phyloP scores from a whole-genome alignment of 1,140 invertebrate genomes.

The Hetaerina americana region DNA sequence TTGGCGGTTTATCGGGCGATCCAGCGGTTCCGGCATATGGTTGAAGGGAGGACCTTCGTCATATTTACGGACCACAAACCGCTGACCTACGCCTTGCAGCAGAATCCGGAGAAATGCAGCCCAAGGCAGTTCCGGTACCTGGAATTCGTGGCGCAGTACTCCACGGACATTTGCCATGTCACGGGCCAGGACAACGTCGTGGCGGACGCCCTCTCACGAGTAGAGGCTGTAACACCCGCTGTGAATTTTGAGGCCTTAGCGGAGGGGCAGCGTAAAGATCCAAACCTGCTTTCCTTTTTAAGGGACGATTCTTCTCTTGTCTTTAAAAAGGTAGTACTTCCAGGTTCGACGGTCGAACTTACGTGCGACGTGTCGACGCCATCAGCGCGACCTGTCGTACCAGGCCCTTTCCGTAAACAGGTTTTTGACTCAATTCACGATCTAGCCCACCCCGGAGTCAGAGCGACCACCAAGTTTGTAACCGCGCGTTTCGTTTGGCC shows the following conservation, averaged over 20 bases:
- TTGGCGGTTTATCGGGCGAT: too few relatives aligned
- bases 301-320: too few relatives aligned
- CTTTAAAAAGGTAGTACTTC: too few relatives aligned
- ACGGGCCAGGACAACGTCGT: slow-evolving; percentile 22
- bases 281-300: neutral
- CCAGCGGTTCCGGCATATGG: too few relatives aligned
- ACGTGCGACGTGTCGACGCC: slow-evolving; percentile 17
- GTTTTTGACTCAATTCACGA: too few relatives aligned
- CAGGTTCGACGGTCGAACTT: too few relatives aligned
- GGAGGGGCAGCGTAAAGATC: slow-evolving; percentile 13
- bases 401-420: slow-evolving; percentile 13
- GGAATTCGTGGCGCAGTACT: slow-evolving; percentile 20
- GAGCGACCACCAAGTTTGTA: slow-evolving; percentile 21
- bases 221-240: too few relatives aligned
- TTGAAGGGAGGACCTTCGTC: too few relatives aligned
- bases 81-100: slow-evolving; percentile 11
- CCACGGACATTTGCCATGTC: slow-evolving; percentile 19
- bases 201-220: too few relatives aligned
- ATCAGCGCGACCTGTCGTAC: slow-evolving; percentile 18
- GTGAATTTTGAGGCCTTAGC: too few relatives aligned
- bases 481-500: slow-evolving; percentile 31
- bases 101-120: too few relatives aligned
- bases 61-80: accelerated
- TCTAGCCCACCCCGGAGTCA: slow-evolving; percentile 20
- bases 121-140: too few relatives aligned